These are phyloP conservation scores for Ginglymostoma cirratum DNA, from an alignment of 2,113 vertebrate genomes.

Conservation along the genomic window DNA sequence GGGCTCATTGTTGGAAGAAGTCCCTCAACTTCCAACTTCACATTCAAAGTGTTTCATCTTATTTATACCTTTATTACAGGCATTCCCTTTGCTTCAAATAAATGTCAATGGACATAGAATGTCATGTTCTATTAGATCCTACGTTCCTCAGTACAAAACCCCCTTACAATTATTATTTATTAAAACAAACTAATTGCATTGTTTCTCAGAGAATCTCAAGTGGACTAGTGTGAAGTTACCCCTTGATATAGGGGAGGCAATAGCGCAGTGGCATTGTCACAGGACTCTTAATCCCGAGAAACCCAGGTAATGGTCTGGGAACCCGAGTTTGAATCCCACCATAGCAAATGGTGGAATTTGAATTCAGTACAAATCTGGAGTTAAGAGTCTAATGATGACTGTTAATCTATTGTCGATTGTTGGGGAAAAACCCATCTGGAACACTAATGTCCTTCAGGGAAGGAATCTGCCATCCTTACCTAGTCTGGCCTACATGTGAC, in stretches of 20 bases:
- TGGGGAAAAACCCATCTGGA: too few relatives aligned
- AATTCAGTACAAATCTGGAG: too few relatives aligned
- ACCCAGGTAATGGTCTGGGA: too few relatives aligned
- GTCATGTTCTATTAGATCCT: background rate
- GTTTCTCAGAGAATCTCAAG: background rate
- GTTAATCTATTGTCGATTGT: too few relatives aligned
- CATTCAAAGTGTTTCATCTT: background rate
- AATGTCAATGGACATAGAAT: background rate
- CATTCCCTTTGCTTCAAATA: background rate
- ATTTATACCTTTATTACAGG: background rate
- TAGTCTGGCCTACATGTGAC: too few relatives aligned
- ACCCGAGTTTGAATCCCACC: too few relatives aligned
- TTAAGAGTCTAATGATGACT: too few relatives aligned
- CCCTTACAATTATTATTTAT: background rate
- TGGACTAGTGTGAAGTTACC: background rate
- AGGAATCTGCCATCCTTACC: too few relatives aligned
- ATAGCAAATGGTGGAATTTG: too few relatives aligned
- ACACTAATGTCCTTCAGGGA: too few relatives aligned
- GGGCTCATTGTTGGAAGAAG: background rate
- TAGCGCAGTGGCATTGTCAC: too few relatives aligned
- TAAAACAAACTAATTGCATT: background rate
- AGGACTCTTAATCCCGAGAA: too few relatives aligned
- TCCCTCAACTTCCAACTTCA: background rate
- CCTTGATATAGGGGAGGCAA: background rate
- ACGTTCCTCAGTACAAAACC: background rate